Evolutionary conservation across 2,797 vertebrate genomes (phyloP).

Genomic region (Falco naumanni): DNA sequence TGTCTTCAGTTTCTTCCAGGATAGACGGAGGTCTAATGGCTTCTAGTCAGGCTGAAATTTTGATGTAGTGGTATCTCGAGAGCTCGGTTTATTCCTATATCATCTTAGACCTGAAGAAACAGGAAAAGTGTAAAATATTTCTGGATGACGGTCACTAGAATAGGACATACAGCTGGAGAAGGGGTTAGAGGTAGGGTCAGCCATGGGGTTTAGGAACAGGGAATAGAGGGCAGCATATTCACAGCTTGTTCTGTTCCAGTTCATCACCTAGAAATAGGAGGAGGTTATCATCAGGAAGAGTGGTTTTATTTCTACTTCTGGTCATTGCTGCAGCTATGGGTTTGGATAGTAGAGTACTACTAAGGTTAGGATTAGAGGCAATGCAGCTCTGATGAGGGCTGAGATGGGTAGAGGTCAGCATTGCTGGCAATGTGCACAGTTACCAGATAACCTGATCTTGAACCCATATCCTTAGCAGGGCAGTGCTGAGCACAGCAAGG

Average conservation of each 20-base stretch:
- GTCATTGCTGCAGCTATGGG: background rate
- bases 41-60: background rate
- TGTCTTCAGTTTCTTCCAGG: background rate
- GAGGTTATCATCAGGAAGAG: background rate
- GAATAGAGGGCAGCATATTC: background rate
- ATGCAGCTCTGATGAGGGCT: background rate
- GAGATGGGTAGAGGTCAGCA: background rate
- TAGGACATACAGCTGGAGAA: background rate
- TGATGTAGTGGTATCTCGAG: background rate
- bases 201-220: background rate
- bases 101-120: background rate
- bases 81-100: background rate
- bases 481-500: background rate
- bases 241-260: background rate
- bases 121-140: background rate
- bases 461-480: background rate
- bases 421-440: background rate
- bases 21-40: background rate
- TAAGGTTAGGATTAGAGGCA: background rate
- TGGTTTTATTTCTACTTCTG: background rate
- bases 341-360: background rate
- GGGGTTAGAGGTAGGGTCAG: background rate
- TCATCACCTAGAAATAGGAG: background rate
- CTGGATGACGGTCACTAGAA: background rate
- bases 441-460: background rate